Conservation (phyloP, 2,888 invertebrate genomes). For the Epiblema foenella region DNA sequence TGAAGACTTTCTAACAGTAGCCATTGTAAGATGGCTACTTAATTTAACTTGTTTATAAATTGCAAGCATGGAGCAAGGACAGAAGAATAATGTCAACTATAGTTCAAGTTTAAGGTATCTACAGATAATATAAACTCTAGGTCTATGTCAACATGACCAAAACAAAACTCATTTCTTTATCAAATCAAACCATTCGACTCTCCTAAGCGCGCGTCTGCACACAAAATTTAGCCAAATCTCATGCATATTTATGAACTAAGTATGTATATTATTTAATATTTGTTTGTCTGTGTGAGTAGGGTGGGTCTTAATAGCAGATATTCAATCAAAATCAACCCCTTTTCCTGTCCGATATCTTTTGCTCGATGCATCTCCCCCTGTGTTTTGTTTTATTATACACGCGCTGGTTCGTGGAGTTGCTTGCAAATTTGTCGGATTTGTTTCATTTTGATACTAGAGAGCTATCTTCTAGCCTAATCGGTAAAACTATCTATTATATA, state of each 20-base stretch:
- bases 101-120: not conserved
- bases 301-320: conserved; percentile 84
- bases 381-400: conserved; percentile 63
- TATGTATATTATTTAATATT: conserved; percentile 81
- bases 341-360: conserved; percentile 81
- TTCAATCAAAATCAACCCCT: conserved; percentile 85
- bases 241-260: conserved; percentile 83
- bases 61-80: not conserved
- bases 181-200: conserved; percentile 34
- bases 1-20: not conserved
- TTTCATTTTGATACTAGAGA: not conserved
- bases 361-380: conserved; percentile 75
- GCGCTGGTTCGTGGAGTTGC: conserved; percentile 18
- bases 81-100: no score
- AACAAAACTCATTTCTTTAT: conserved; percentile 34
- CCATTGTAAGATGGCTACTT: no score
- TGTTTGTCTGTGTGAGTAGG: conserved; percentile 70
- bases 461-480: not conserved
- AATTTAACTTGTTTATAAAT: not conserved
- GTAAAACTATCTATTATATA: not conserved
- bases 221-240: conserved; percentile 74
- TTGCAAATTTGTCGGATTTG: conserved; percentile 27
- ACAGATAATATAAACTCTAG: not conserved
- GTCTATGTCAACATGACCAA: conserved; percentile 14
- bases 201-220: conserved; percentile 57